Evolutionary conservation across 2,888 invertebrate species (phyloP).

Genomic region (Drosophila nigricruria): DNA sequence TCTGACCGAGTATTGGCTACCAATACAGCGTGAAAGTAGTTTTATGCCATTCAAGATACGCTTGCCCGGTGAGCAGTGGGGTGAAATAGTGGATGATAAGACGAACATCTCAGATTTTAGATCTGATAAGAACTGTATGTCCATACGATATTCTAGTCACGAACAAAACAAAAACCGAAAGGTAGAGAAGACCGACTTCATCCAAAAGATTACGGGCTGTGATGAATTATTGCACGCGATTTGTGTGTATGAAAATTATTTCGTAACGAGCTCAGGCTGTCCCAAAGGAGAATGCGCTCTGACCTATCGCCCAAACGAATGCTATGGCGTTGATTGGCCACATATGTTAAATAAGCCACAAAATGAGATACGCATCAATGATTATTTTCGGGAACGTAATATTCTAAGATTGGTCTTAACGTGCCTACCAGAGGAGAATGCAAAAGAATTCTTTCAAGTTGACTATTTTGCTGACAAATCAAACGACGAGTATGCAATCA

Average conservation of each 20-base stretch:
- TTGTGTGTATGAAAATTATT: slow-evolving; percentile 68
- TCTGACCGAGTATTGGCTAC: slow-evolving; percentile 86
- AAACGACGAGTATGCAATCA: slow-evolving; percentile 50
- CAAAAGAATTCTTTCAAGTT: slow-evolving; percentile 41
- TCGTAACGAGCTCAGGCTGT: slow-evolving; percentile 67
- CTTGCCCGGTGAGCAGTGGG: slow-evolving; percentile 85
- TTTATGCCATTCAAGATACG: slow-evolving; percentile 81
- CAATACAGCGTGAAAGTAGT: slow-evolving; percentile 85
- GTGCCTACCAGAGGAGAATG: slow-evolving; percentile 32
- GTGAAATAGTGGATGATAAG: slow-evolving; percentile 57
- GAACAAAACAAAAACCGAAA: neutral
- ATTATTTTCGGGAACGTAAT: slow-evolving; percentile 69
- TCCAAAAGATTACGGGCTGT: slow-evolving; percentile 18
- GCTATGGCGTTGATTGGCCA: slow-evolving; percentile 73
- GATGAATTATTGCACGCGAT: slow-evolving; percentile 73
- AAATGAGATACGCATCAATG: slow-evolving; percentile 39
- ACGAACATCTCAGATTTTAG: slow-evolving; percentile 50
- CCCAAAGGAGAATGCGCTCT: slow-evolving; percentile 69
- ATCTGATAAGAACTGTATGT: slow-evolving; percentile 71
- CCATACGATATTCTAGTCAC: slow-evolving; percentile 20
- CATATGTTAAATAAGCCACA: neutral
- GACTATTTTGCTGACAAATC: slow-evolving; percentile 35
- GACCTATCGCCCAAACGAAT: slow-evolving; percentile 72
- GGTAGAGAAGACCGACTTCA: slow-evolving; percentile 1
- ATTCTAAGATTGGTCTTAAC: slow-evolving; percentile 53